Conservation (phyloP, 2,888 invertebrate genomes). For the Apoda limacodes region DNA sequence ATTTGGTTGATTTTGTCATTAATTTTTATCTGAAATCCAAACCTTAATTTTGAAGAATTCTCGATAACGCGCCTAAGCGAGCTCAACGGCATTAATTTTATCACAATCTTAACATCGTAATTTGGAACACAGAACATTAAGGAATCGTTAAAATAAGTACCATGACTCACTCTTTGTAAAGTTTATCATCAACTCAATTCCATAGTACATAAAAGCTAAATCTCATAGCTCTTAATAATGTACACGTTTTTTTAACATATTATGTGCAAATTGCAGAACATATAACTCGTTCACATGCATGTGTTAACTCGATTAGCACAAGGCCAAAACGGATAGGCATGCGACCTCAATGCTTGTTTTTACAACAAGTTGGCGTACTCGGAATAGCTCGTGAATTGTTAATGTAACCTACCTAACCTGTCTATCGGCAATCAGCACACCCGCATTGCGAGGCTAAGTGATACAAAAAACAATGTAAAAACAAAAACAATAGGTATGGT, state of each 20-base stretch:
- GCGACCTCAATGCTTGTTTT: slow-evolving; percentile 59
- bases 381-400: slow-evolving; percentile 33
- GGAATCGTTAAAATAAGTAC: slow-evolving; percentile 20
- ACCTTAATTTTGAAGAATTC: too few relatives aligned
- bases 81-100: too few relatives aligned
- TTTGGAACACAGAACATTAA: slow-evolving; percentile 27
- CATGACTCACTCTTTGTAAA: slow-evolving; percentile 28
- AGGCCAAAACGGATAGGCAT: slow-evolving; percentile 60
- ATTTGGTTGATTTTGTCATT: too few relatives aligned
- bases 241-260: slow-evolving; percentile 29
- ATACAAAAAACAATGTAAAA: too few relatives aligned
- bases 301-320: slow-evolving; percentile 59
- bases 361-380: slow-evolving; percentile 33
- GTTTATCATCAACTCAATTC: too few relatives aligned
- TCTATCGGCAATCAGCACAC: slow-evolving; percentile 19
- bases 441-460: too few relatives aligned
- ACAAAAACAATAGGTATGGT: too few relatives aligned
- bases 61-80: too few relatives aligned
- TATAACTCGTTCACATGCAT: slow-evolving; percentile 48
- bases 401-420: slow-evolving; percentile 27
- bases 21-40: too few relatives aligned
- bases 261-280: slow-evolving; percentile 46
- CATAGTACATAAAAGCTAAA: too few relatives aligned
- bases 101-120: slow-evolving; percentile 28
- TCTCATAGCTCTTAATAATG: slow-evolving; percentile 31